phyloP scores from a whole-genome alignment of 2,888 invertebrate genomes.

The Drosophila anomelani region DNA sequence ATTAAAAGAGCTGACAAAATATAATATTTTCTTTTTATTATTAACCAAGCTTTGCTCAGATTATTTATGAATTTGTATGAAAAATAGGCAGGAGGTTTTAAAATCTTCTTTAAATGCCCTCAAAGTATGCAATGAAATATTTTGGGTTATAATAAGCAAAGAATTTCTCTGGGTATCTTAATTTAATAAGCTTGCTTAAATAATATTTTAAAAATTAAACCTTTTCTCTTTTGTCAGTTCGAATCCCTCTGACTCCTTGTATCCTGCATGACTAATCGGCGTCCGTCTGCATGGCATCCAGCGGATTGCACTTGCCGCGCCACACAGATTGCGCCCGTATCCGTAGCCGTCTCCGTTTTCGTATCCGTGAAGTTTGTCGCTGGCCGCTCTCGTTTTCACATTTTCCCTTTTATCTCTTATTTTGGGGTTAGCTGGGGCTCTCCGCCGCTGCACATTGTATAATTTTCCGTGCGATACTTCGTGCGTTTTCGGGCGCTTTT shows the following conservation, averaged over 20 bases:
- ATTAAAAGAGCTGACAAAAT: background rate
- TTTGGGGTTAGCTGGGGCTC: constrained; percentile 62
- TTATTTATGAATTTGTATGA: background rate
- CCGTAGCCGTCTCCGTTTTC: constrained; percentile 18
- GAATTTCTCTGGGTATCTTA: no score
- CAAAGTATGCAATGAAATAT: background rate
- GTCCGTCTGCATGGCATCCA: constrained; percentile 2
- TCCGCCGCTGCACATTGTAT: constrained; percentile 70
- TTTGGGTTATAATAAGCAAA: background rate
- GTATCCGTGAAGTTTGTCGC: constrained; percentile 45
- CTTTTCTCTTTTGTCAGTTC: background rate
- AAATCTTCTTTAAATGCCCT: no score
- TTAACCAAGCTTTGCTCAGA: no score
- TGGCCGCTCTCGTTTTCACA: constrained; percentile 45
- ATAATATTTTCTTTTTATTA: no score
- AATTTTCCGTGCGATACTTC: constrained; percentile 60
- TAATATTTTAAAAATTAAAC: no score
- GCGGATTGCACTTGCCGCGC: constrained; percentile 39
- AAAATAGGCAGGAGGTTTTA: no score
- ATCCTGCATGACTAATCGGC: constrained; percentile 13
- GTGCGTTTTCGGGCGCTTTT: constrained; percentile 49
- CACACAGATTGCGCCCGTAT: constrained; percentile 19
- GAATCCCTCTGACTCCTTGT: background rate
- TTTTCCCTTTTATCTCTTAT: constrained; percentile 35
- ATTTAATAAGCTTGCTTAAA: background rate